phyloP scores from a whole-genome alignment of 2,113 vertebrate species.

The Oryzias javanicus region DNA sequence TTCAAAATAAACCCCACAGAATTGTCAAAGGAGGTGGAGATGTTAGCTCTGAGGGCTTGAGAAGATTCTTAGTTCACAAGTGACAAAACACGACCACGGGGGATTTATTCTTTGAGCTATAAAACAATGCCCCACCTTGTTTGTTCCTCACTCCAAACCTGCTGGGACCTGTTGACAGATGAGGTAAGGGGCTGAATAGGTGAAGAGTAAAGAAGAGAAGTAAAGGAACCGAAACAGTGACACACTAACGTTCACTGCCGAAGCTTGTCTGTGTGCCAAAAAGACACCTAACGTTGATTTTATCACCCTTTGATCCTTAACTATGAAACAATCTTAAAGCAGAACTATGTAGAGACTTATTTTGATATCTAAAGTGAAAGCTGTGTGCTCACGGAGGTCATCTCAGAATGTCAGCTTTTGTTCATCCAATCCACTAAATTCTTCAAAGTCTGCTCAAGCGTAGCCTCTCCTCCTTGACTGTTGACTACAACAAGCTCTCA shows the following conservation, averaged over 20 bases:
- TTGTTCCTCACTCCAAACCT: conserved; percentile 55
- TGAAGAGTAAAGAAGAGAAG: conserved; percentile 17
- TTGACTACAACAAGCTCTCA: conserved; percentile 29
- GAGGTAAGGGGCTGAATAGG: conserved; percentile 24
- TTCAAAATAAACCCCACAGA: conserved; percentile 44
- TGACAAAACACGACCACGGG: conserved; percentile 61
- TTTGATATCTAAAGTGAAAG: neutral
- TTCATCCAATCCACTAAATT: conserved; percentile 15
- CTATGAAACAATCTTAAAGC: conserved; percentile 1
- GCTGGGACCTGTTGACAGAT: conserved; percentile 59
- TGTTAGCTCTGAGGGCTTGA: conserved; percentile 44
- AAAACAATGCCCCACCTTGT: conserved; percentile 58
- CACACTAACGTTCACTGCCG: conserved; percentile 10
- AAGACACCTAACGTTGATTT: neutral
- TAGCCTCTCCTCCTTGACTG: conserved; percentile 24
- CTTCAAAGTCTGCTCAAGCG: conserved; percentile 16
- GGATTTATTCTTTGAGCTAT: conserved; percentile 67
- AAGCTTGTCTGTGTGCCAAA: conserved; percentile 3
- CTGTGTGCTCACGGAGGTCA: conserved; percentile 22
- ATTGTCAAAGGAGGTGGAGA: conserved; percentile 72
- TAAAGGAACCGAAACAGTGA: conserved; percentile 17
- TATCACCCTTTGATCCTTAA: neutral
- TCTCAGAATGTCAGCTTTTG: conserved; percentile 7
- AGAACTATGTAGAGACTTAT: neutral
- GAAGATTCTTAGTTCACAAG: conserved; percentile 44